A percentile compares a stretch with the other conserved stretches of the same genome.
These are phyloP conservation scores for Leucophora obtusa DNA, from an alignment of 2,888 invertebrate species.

Conservation along the genomic window DNA sequence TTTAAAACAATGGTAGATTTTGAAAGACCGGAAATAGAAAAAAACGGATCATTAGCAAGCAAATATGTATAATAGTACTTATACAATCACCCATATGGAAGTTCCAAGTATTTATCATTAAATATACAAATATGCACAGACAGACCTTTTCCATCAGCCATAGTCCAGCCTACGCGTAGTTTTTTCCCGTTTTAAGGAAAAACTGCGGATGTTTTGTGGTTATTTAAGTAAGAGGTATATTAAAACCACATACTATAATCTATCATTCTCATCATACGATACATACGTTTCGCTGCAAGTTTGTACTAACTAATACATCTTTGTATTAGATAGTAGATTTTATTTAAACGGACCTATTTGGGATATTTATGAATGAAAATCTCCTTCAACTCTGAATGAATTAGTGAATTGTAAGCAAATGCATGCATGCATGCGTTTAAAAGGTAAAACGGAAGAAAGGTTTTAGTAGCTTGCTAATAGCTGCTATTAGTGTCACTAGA, in stretches of 20 bases:
- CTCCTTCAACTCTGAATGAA: slow-evolving; percentile 12
- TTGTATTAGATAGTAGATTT: neutral
- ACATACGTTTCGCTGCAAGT: too few relatives aligned
- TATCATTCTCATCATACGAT: too few relatives aligned
- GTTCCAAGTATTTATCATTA: slow-evolving; percentile 53
- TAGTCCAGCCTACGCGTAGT: slow-evolving; percentile 12
- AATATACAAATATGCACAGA: slow-evolving; percentile 8
- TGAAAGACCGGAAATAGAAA: neutral
- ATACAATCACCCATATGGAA: slow-evolving; percentile 16
- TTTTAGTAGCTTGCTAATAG: slow-evolving; percentile 39
- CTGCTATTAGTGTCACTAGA: slow-evolving; percentile 48
- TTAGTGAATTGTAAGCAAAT: neutral
- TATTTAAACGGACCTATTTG: slow-evolving; percentile 28
- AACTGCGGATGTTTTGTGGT: slow-evolving; percentile 23
- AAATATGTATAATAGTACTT: slow-evolving; percentile 1
- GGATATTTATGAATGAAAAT: slow-evolving; percentile 54
- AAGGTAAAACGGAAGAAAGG: slow-evolving; percentile 4
- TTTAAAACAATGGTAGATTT: slow-evolving; percentile 8
- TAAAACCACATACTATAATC: slow-evolving; percentile 32
- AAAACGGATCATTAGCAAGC: slow-evolving; percentile 49
- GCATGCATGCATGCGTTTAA: neutral
- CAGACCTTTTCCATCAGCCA: neutral
- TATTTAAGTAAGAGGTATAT: slow-evolving; percentile 28
- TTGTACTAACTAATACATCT: neutral
- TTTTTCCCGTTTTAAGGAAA: slow-evolving; percentile 8